These are phyloP conservation scores for Onychostruthus taczanowskii DNA, from an alignment of 2,113 vertebrate species.

Conservation along the genomic window DNA sequence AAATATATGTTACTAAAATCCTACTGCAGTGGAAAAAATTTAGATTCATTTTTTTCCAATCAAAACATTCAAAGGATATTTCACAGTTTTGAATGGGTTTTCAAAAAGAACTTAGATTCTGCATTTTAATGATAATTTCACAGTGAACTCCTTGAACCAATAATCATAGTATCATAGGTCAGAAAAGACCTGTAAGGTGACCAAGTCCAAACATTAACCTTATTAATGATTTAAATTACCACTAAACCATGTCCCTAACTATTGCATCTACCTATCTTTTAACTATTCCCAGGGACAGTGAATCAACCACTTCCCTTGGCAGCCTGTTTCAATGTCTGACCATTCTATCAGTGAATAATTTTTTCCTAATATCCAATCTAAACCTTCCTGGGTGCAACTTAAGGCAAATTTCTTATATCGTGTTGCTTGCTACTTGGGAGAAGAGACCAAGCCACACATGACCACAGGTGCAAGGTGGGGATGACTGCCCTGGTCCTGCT, in stretches of 20 bases:
- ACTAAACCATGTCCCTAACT: neutral
- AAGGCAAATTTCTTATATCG: neutral
- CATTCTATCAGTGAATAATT: neutral
- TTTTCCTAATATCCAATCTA: neutral
- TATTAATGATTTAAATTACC: neutral
- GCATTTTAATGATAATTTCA: neutral
- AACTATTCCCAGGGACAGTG: neutral
- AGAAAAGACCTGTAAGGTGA: neutral
- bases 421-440: neutral
- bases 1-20: neutral
- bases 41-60: neutral
- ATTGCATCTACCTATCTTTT: neutral
- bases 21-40: neutral
- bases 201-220: neutral
- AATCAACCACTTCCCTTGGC: neutral
- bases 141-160: neutral
- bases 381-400: neutral
- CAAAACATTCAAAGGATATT: neutral
- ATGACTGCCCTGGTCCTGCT: neutral
- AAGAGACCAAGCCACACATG: neutral
- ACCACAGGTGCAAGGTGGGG: fast-evolving
- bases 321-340: neutral
- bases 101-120: neutral
- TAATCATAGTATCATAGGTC: neutral
- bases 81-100: neutral